These are phyloP conservation scores for Albula goreensis DNA, from an alignment of 2,113 vertebrate species.

Conservation along the genomic window DNA sequence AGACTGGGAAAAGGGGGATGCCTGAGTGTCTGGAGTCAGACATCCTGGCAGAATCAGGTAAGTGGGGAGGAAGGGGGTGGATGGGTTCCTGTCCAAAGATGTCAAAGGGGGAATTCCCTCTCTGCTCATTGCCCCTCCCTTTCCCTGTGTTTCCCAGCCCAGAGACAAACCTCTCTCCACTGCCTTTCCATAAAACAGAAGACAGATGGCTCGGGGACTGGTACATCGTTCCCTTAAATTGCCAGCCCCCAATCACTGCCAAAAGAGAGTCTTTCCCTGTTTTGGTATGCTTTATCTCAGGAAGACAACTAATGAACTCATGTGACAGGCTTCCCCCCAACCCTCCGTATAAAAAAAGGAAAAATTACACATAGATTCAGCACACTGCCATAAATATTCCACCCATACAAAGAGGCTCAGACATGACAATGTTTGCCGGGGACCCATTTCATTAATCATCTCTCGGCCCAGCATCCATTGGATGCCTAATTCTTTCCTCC, in stretches of 20 bases:
- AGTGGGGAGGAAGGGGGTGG: neutral
- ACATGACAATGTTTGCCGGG: neutral
- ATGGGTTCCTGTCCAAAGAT: neutral
- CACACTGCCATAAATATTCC: neutral
- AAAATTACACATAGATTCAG: neutral
- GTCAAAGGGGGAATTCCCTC: neutral
- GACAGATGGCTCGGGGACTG: neutral
- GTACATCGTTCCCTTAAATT: neutral
- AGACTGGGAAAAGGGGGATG: neutral
- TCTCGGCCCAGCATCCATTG: neutral
- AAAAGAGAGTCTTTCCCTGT: neutral
- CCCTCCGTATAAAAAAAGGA: neutral
- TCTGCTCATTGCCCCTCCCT: neutral
- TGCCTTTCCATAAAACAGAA: neutral
- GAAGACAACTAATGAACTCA: neutral
- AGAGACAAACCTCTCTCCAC: neutral
- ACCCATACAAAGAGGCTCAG: neutral
- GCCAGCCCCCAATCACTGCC: neutral
- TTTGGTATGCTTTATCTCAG: neutral
- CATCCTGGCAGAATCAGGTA: no score
- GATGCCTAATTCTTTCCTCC: neutral
- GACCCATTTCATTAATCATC: neutral
- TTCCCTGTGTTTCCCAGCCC: neutral
- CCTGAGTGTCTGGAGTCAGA: neutral
- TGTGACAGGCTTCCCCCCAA: neutral